Percentiles rank a stretch among this genome's conserved stretches.
phyloP scores from a whole-genome alignment of 2,888 invertebrate genomes.

The Gymnosoma rotundatum region DNA sequence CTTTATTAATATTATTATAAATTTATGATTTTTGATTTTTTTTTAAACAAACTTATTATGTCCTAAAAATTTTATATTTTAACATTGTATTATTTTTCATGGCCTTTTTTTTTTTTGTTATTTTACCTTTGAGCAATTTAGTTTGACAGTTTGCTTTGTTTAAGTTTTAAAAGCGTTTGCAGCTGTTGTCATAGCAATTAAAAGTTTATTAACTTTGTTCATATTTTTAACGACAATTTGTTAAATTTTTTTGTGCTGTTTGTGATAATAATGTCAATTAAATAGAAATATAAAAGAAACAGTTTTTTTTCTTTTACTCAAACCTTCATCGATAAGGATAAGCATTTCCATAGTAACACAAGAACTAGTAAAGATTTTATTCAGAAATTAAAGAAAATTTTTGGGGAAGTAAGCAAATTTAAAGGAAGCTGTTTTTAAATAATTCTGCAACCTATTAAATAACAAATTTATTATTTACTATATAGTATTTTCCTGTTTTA shows the following conservation, averaged over 20 bases:
- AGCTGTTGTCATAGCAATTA: slow-evolving; percentile 70
- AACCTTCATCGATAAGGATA: slow-evolving; percentile 9
- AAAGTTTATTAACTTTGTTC: slow-evolving; percentile 68
- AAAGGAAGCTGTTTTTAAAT: too few relatives aligned
- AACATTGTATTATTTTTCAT: slow-evolving; percentile 43
- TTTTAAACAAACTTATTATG: slow-evolving; percentile 27
- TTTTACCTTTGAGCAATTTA: slow-evolving; percentile 61
- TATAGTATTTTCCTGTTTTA: too few relatives aligned
- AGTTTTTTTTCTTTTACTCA: not conserved
- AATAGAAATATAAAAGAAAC: slow-evolving; percentile 57
- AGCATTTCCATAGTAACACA: not conserved
- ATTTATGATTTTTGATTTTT: slow-evolving; percentile 2
- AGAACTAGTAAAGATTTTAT: not conserved
- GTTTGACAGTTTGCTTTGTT: slow-evolving; percentile 67
- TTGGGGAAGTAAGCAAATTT: not conserved
- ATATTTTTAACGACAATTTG: slow-evolving; percentile 48
- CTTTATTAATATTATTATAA: not conserved
- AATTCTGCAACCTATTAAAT: too few relatives aligned
- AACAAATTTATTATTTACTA: too few relatives aligned
- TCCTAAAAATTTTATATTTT: slow-evolving; percentile 26
- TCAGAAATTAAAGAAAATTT: not conserved
- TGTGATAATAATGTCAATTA: slow-evolving; percentile 67
- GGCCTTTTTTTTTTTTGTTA: slow-evolving; percentile 32
- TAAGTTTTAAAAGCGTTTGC: slow-evolving; percentile 64
- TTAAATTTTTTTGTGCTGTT: slow-evolving; percentile 23